Evolutionary conservation across 1,140 invertebrate species (phyloP).

Genomic region (Rhopalosiphum maidis): DNA sequence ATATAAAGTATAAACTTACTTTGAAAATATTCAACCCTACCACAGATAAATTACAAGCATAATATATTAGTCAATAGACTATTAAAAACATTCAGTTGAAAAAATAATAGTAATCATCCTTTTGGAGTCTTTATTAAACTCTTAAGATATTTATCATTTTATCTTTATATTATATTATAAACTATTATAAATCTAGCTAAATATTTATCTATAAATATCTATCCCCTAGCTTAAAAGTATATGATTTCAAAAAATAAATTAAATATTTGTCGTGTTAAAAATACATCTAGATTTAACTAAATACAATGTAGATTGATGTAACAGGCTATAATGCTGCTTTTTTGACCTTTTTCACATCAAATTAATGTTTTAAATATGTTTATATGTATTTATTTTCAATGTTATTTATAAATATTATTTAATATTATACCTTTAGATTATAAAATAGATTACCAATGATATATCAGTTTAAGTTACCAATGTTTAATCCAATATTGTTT

Average conservation of each 20-base stretch:
- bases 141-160: slow-evolving; percentile 16
- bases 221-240: not conserved
- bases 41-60: not conserved
- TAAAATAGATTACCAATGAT: slow-evolving; percentile 43
- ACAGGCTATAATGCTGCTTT: not conserved
- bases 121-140: not conserved
- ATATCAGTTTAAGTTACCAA: slow-evolving; percentile 55
- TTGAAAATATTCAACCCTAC: not conserved
- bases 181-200: slow-evolving; percentile 12
- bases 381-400: slow-evolving; percentile 28
- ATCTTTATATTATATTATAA: slow-evolving; percentile 7
- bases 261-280: not conserved
- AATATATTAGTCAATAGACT: not conserved
- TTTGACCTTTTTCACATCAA: not conserved
- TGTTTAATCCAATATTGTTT: slow-evolving; percentile 42
- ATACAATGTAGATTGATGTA: not conserved
- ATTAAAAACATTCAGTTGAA: not conserved
- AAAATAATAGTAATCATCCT: not conserved
- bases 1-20: slow-evolving; percentile 19
- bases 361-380: not conserved
- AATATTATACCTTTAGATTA: slow-evolving; percentile 39
- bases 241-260: slow-evolving; percentile 9
- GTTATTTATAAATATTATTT: slow-evolving; percentile 44
- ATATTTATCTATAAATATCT: not conserved
- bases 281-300: not conserved